phyloP scores from a whole-genome alignment of 2,888 invertebrate genomes.

The Pristionchus japonicus region DNA sequence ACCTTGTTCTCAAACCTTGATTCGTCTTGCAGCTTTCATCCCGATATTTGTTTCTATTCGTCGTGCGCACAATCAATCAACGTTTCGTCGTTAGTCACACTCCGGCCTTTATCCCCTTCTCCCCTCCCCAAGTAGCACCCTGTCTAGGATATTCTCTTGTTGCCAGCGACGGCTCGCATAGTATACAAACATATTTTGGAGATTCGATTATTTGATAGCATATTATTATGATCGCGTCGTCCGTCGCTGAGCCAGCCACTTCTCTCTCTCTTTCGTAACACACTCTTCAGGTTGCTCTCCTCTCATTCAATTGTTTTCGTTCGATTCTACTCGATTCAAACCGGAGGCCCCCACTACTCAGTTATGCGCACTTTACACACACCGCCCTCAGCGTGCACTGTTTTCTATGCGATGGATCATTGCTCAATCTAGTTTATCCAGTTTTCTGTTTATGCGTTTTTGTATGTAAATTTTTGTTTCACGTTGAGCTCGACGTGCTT shows the following conservation, averaged over 20 bases:
- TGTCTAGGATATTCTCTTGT: background rate
- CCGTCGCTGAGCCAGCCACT: background rate
- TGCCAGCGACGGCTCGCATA: background rate
- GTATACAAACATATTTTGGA: background rate
- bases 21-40: slow-evolving; percentile 35
- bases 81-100: background rate
- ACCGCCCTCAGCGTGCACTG: background rate
- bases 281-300: background rate
- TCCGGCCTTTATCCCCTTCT: background rate
- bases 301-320: background rate
- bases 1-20: background rate
- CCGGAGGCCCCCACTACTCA: slow-evolving; percentile 39
- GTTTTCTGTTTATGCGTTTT: slow-evolving; percentile 31
- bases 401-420: slow-evolving; percentile 13
- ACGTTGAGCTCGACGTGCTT: slow-evolving; percentile 12
- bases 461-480: slow-evolving; percentile 14
- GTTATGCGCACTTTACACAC: background rate
- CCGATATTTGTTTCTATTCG: slow-evolving; percentile 25
- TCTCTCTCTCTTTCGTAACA: background rate
- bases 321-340: slow-evolving; percentile 24
- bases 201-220: background rate
- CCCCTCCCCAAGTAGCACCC: background rate
- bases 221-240: background rate
- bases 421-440: background rate
- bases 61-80: background rate